These are phyloP conservation scores for Synaphobranchus kaupii DNA, from an alignment of 2,797 vertebrate species.

Conservation along the genomic window DNA sequence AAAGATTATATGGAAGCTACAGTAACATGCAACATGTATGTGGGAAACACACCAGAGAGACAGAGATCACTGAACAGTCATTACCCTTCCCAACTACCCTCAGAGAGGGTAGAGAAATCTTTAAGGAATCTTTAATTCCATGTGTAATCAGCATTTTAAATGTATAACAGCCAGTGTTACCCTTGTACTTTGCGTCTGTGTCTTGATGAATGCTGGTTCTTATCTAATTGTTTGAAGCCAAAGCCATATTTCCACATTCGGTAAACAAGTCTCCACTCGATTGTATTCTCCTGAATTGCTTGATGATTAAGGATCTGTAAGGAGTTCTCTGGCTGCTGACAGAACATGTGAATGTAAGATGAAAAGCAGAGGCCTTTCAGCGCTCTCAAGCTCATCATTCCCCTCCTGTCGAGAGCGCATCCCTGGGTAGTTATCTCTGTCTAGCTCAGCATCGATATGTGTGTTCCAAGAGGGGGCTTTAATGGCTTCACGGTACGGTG, in stretches of 20 bases:
- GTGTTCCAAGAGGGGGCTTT: neutral
- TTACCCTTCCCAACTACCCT: neutral
- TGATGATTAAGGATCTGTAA: neutral
- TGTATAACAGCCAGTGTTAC: neutral
- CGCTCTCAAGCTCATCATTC: neutral
- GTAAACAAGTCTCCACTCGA: neutral
- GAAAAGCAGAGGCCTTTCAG: neutral
- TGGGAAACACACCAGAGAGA: neutral
- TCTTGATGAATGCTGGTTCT: neutral
- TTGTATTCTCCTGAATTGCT: neutral
- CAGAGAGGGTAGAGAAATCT: neutral
- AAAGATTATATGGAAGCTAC: no score
- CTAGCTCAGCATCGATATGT: neutral
- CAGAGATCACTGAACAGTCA: neutral
- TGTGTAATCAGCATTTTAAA: neutral
- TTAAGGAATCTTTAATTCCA: neutral
- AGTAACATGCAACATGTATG: no score
- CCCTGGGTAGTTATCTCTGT: neutral
- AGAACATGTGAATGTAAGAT: neutral
- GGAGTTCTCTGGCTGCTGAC: neutral
- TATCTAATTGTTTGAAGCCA: neutral
- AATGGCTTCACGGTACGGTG: neutral
- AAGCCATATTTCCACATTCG: neutral
- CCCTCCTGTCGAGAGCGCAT: neutral
- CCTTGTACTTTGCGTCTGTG: neutral